These are phyloP conservation scores for Dryobotodes eremita DNA, from an alignment of 2,888 invertebrate genomes.

Conservation along the genomic window DNA sequence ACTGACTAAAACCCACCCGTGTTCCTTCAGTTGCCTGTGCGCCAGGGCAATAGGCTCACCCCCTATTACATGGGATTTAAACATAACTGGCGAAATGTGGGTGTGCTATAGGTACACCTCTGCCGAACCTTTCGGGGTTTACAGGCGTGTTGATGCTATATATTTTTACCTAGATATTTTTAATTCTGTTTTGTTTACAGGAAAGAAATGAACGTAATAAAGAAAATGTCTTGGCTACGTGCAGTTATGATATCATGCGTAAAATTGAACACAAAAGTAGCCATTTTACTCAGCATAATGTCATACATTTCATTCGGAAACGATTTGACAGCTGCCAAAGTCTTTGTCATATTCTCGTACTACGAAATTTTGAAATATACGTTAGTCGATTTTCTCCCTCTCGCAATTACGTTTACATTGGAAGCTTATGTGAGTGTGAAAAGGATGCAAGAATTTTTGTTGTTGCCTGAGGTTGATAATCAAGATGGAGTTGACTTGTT, in stretches of 20 bases:
- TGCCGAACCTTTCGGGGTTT: no score
- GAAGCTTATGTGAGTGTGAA: slow-evolving; percentile 94
- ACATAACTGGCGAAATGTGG: no score
- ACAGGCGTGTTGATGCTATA: no score
- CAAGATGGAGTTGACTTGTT: slow-evolving; percentile 82
- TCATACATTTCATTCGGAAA: slow-evolving; percentile 92
- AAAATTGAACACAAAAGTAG: slow-evolving; percentile 94
- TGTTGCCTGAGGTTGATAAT: slow-evolving; percentile 84
- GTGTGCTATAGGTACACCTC: no score
- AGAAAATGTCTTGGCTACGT: slow-evolving; percentile 92
- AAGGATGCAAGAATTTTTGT: slow-evolving; percentile 93
- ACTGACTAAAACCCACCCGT: no score
- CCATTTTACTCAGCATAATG: slow-evolving; percentile 94
- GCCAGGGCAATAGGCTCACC: no score
- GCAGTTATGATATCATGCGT: slow-evolving; percentile 93
- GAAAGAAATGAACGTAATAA: slow-evolving; percentile 93
- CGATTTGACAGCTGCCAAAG: slow-evolving; percentile 93
- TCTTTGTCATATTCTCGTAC: slow-evolving; percentile 95
- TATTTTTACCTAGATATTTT: no score
- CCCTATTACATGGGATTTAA: no score
- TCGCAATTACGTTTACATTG: slow-evolving; percentile 94
- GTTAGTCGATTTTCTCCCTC: slow-evolving; percentile 95
- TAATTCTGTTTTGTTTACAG: slow-evolving; percentile 75
- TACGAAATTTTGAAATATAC: slow-evolving; percentile 95
- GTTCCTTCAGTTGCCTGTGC: no score